Base-by-base conservation (phyloP, 23 tunicate genomes). In the Diplosoma virens region DNA sequence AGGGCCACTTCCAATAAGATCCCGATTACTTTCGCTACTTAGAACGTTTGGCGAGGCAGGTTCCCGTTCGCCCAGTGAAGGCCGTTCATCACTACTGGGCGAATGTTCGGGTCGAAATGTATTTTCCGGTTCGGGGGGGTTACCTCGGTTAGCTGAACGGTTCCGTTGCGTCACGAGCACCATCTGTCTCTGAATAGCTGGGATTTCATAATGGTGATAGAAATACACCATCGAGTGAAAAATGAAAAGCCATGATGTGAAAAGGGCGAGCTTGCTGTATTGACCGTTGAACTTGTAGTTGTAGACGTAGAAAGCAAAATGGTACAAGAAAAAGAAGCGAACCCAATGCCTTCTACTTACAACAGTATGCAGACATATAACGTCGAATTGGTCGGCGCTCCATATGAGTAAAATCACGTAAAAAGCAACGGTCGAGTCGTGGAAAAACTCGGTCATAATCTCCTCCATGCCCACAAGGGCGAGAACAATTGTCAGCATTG, bases 381-480 rank as follows among this genome's bases (percentile, higher is more conserved):
- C 81, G 76, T 95, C 97, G 71, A 89, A 95, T 54, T 95, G 93
- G 61, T 87, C 95, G 29, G 99, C 99, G 18, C 77, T 76, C 99
- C 99, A 94, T 18, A 94, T 84, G 37, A 86, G 45, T 32, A 94
- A 30, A 0, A 94, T 94, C 18, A 87, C 95, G 68, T 93, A 93
- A 60, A 93, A 93, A 0, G 98, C 98, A 25, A 93, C 75, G 0
- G 95, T 81, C n/a, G 99, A 94, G 59, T 94, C 99, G 32, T 84
- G 86, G 53, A 94, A 94, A 68, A 87, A 94, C 77, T 94, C 99
- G 9, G 93, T 80, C 99, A 94, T 94, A 23, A 94, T 88, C 61
- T 94, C 99, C 67, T 94, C 99, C 78, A 93, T 88, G 1, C 99
- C 99, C 27, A 94, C 94, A 1, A 94, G 86, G 1, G 99, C 99